Percentiles rank a stretch among this genome's conserved stretches.
Evolutionary conservation across 2,888 invertebrate species (phyloP).

Genomic region (Aspidapion aeneum): DNA sequence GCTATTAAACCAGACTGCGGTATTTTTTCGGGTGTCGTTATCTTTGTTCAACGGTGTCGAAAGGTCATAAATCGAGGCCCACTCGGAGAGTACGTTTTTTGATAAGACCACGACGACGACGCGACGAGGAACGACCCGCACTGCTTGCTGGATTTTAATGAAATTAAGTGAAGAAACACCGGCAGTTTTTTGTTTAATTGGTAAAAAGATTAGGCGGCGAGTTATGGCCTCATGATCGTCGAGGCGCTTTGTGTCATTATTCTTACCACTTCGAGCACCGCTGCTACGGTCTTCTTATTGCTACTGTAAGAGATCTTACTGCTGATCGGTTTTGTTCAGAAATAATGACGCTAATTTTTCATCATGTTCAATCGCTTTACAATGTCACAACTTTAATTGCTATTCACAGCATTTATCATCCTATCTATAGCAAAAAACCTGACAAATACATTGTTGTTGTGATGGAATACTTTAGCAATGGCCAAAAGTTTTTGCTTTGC

Average conservation of each 20-base stretch:
- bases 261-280: not conserved
- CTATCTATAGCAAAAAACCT: too few species aligned
- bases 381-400: not conserved
- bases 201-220: not conserved
- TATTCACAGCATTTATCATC: too few species aligned
- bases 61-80: constrained; percentile 2
- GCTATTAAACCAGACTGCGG: constrained; percentile 33
- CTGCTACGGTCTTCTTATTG: not conserved
- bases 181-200: not conserved
- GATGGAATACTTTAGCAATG: too few species aligned
- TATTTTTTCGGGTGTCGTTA: constrained; percentile 17
- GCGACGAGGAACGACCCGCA: too few species aligned
- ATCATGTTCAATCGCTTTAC: not conserved
- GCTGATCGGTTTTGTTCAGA: not conserved
- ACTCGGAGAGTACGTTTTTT: not conserved
- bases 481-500: too few species aligned
- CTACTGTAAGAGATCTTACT: not conserved
- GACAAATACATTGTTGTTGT: too few species aligned
- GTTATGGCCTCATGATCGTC: not conserved
- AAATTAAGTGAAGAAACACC: not conserved
- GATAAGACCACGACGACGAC: not conserved
- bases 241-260: not conserved
- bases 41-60: constrained; percentile 1
- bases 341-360: not conserved
- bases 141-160: not conserved